A percentile compares a stretch with the other conserved stretches of the same genome.
Conservation (phyloP, 2,888 invertebrate species). For the Alcis repandata region DNA sequence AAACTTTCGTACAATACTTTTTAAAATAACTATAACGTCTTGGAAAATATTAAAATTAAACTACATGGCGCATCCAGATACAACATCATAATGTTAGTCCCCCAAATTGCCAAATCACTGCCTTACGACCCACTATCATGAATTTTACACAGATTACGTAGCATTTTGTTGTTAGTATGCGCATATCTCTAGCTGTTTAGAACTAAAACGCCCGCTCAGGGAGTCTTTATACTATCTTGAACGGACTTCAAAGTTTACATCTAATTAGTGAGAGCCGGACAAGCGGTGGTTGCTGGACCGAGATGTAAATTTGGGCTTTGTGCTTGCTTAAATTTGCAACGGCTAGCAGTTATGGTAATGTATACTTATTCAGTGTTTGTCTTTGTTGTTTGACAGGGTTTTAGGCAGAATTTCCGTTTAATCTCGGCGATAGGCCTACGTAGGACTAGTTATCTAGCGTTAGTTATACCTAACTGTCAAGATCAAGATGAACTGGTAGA, state of each 20-base stretch:
- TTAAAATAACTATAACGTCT: too few relatives aligned
- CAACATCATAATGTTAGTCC: slow-evolving; percentile 1
- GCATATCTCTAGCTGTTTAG: slow-evolving; percentile 27
- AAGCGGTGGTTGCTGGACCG: slow-evolving; percentile 28
- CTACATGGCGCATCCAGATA: too few relatives aligned
- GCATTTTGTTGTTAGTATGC: slow-evolving; percentile 19
- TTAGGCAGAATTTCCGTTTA: slow-evolving; percentile 7
- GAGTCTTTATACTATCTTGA: slow-evolving; percentile 40
- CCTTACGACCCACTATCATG: slow-evolving; percentile 12
- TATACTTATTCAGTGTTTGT: slow-evolving; percentile 18
- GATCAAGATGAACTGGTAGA: too few relatives aligned
- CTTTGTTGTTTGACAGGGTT: slow-evolving; percentile 21
- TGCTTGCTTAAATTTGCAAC: slow-evolving; percentile 27
- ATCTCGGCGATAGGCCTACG: not conserved
- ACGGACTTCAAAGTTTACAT: slow-evolving; percentile 51
- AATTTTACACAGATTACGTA: slow-evolving; percentile 21
- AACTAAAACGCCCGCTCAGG: slow-evolving; percentile 36
- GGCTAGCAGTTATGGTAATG: slow-evolving; percentile 26
- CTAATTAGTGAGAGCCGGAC: slow-evolving; percentile 48
- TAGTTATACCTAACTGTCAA: not conserved
- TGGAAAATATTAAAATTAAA: too few relatives aligned
- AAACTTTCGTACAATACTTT: too few relatives aligned
- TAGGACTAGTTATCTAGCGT: not conserved
- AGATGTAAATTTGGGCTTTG: slow-evolving; percentile 31
- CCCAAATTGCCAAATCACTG: slow-evolving; percentile 15